These are phyloP conservation scores for Styela plicata DNA, from an alignment of 23 tunicate genomes.

Conservation along the genomic window DNA sequence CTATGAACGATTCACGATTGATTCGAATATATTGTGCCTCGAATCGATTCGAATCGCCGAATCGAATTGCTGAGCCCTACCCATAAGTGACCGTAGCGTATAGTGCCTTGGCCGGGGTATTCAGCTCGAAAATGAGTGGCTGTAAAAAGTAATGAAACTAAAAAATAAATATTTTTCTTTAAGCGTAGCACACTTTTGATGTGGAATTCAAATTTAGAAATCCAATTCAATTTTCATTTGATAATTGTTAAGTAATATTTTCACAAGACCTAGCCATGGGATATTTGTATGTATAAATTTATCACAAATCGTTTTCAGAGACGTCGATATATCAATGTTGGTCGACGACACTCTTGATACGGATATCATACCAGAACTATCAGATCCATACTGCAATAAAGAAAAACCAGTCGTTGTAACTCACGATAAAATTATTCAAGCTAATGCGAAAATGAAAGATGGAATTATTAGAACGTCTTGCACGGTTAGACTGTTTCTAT, in stretches of 20 bases:
- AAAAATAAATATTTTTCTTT: neutral
- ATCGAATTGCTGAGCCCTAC: too few species aligned
- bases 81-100: too few species aligned
- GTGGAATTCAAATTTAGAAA: neutral
- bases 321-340: neutral
- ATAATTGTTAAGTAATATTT: too few species aligned
- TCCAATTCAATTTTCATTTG: neutral
- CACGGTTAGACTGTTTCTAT: slow-evolving; percentile 84
- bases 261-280: too few species aligned
- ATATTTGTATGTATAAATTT: too few species aligned
- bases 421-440: slow-evolving; percentile 50
- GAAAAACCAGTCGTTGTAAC: slow-evolving; percentile 73
- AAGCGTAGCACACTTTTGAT: neutral
- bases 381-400: slow-evolving; percentile 78
- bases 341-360: neutral
- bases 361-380: neutral
- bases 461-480: slow-evolving; percentile 89
- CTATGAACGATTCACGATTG: too few species aligned
- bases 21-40: too few species aligned
- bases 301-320: too few species aligned
- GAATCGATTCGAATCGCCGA: too few species aligned
- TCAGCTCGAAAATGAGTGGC: too few species aligned
- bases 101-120: too few species aligned
- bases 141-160: too few species aligned
- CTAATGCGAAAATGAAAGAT: slow-evolving; percentile 53